phyloP scores from a whole-genome alignment of 2,888 invertebrate species.

The Adineta ricciae region DNA sequence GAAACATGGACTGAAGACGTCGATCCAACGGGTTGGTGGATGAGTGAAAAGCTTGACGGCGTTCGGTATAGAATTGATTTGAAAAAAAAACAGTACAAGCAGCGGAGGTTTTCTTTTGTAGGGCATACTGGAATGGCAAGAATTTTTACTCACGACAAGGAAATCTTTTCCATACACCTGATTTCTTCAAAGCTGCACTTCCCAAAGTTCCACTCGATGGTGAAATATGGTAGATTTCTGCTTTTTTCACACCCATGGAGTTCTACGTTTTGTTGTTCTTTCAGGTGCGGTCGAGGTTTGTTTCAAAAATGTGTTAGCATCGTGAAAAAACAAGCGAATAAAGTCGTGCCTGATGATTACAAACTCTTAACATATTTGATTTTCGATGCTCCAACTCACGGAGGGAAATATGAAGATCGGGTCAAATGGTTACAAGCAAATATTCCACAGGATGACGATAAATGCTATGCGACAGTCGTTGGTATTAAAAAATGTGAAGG shows the following conservation, averaged over 20 bases:
- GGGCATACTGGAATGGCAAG: slow-evolving; percentile 46
- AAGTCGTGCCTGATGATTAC: slow-evolving; percentile 26
- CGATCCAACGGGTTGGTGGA: slow-evolving; percentile 44
- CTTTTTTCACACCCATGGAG: too few species aligned
- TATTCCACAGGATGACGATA: slow-evolving; percentile 35
- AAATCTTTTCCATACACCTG: slow-evolving; percentile 44
- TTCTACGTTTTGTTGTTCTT: too few species aligned
- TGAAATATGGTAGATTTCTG: not conserved
- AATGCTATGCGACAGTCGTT: slow-evolving; percentile 39
- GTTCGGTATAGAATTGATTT: slow-evolving; percentile 35
- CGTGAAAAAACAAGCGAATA: slow-evolving; percentile 42
- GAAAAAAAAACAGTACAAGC: too few species aligned
- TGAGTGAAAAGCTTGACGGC: slow-evolving; percentile 46
- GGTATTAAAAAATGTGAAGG: slow-evolving; percentile 42
- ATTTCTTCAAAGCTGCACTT: slow-evolving; percentile 36
- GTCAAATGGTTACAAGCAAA: slow-evolving; percentile 42
- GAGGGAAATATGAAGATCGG: slow-evolving; percentile 39
- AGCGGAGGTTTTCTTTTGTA: too few species aligned
- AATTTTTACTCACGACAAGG: slow-evolving; percentile 45
- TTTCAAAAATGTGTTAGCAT: slow-evolving; percentile 46
- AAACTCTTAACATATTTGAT: slow-evolving; percentile 37
- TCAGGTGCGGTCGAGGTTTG: slow-evolving; percentile 41
- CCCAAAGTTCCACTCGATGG: slow-evolving; percentile 11
- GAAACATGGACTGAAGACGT: slow-evolving; percentile 18
- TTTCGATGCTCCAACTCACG: slow-evolving; percentile 44